Base-by-base conservation (phyloP, 2,113 vertebrate species). In the Aramus guarauna region DNA sequence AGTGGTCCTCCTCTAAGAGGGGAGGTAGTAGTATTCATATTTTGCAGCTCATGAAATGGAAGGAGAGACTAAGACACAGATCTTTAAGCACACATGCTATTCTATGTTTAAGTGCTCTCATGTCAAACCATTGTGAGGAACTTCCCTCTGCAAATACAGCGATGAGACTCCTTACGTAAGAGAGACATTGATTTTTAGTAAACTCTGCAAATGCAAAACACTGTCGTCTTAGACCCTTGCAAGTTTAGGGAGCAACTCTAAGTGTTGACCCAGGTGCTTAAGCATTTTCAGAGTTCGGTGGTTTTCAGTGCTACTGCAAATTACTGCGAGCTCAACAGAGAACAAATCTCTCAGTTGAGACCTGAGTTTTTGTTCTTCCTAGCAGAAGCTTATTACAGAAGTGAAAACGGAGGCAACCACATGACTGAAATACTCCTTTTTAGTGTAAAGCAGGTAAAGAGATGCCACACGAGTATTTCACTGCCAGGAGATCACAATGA, bases 111-210 rank as follows among this genome's bases (percentile, higher is more conserved):
- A 41, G 18, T 4, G 15, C 7, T 32, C 18, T 8, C 50, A 20
- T 1, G 9, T 50, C 47, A 92, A 67, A 72, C 21, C 39, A 39
- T 0, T 22, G 47, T 0, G 1, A 73, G 41, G 41, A 81, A 23
- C 10, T 39, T 56, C 39, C 62, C 37, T 77, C 24, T 52, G 64
- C 32, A 66, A 67, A 84, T 24, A 74, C 84, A 52, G 55, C 41
- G 16, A 26, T 3, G 58, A 60, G 23, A n/a, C 32, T 39, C 26
- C 52, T 80, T 11, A 29, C 12, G 4, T 0, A 5, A 22, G 23
- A 30, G 10, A 48, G 9, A 60, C 6, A 16, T 5, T 0, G 0
- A 30, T 4, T 30, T 43, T n/a, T 17, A 48, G 56, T 7, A 37
- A 85, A 64, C 34, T 30, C 71, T 60, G 39, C 11, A 69, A 63